These are phyloP conservation scores for Temnothorax longispinosus DNA, from an alignment of 1,140 invertebrate species.

Conservation along the genomic window DNA sequence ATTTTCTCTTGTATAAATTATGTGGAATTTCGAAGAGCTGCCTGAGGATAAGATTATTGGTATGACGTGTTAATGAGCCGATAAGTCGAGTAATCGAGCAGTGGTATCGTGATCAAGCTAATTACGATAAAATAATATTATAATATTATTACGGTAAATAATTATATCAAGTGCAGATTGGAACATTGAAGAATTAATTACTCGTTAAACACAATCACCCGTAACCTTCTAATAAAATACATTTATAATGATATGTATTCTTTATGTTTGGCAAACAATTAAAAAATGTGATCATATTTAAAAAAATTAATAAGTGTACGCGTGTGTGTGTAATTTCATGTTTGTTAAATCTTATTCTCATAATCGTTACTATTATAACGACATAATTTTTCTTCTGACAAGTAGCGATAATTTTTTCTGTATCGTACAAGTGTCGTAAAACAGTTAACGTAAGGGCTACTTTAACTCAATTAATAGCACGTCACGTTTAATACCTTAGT, in stretches of 20 bases:
- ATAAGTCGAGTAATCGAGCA: slow-evolving; percentile 5
- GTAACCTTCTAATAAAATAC: background rate
- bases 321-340: background rate
- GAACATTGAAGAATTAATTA: background rate
- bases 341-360: background rate
- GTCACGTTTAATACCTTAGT: background rate
- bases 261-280: background rate
- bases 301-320: background rate
- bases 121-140: slow-evolving; percentile 1
- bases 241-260: too few species aligned
- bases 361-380: background rate
- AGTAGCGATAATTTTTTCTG: background rate
- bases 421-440: background rate
- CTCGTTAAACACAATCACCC: background rate
- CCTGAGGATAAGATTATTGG: slow-evolving; percentile 23
- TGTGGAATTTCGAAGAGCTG: background rate
- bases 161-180: background rate
- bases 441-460: background rate
- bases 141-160: background rate
- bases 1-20: slow-evolving; percentile 41
- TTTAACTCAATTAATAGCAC: background rate
- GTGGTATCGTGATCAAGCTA: background rate
- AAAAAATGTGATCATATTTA: background rate
- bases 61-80: slow-evolving; percentile 10
- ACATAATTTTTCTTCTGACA: background rate